Conservation (phyloP, 2,888 invertebrate species). For the Linyphia triangularis region DNA sequence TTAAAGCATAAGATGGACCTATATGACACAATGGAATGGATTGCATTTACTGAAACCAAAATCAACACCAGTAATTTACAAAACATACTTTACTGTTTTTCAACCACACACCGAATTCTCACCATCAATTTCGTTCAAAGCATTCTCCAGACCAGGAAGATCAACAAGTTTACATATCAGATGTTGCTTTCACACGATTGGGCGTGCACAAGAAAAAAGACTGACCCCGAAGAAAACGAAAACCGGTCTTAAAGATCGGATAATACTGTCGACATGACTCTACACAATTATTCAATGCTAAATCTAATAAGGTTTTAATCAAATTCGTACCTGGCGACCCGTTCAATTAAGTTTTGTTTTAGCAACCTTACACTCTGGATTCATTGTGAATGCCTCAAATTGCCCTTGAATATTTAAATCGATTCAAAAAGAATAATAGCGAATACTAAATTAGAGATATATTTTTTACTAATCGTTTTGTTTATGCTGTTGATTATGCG, state of each 20-base stretch:
- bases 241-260: too few relatives aligned
- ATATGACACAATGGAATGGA: too few relatives aligned
- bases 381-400: background rate
- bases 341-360: constrained; percentile 19
- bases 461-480: too few relatives aligned
- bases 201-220: constrained; percentile 22
- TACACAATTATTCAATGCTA: background rate
- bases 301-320: constrained; percentile 17
- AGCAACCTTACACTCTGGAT: background rate
- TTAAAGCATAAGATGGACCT: too few relatives aligned
- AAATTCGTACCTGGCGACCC: constrained; percentile 37
- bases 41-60: too few relatives aligned
- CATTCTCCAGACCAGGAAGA: background rate
- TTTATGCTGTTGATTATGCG: too few relatives aligned
- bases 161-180: background rate
- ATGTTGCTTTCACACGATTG: constrained; percentile 21
- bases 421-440: too few relatives aligned
- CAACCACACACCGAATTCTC: too few relatives aligned
- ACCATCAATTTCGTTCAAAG: background rate
- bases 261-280: background rate
- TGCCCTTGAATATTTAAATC: too few relatives aligned
- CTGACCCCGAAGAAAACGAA: constrained; percentile 1
- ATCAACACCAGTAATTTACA: too few relatives aligned
- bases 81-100: too few relatives aligned
- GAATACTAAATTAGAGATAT: too few relatives aligned